Base-by-base conservation (phyloP, 2,113 vertebrate genomes). In the Xenus cinereus region DNA sequence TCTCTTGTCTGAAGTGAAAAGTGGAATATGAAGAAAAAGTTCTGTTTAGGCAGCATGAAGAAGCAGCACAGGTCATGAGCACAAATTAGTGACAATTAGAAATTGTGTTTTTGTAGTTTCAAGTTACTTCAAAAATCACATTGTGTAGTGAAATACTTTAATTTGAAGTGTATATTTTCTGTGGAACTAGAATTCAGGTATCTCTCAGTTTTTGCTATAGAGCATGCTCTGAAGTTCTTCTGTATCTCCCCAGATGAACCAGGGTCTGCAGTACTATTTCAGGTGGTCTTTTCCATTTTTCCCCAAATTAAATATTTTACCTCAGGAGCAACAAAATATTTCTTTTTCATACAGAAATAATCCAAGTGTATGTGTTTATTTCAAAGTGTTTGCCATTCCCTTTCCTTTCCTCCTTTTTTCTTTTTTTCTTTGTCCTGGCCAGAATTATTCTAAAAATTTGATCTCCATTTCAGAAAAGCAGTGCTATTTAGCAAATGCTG, bases 361-460 rank as follows among this genome's bases (percentile, higher is more conserved):
- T 20, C 33, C 15, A 84, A 73, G 8, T 3, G 12, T 64, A 56
- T 86, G 20, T 37, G 6, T 43, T 78, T 90, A 23, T 81, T 93
- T 84, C 32, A n/a, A 43, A 32, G 18, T 39, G 21, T 37, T 57
- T 72, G 9, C 1, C 17, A 12, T 64, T 48, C 11, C 7, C 4
- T 3, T 30, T 9, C 19, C 11, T 21, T 32, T 27, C 24, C 14
- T 23, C 15, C 17, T 3, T 6, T 30, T 4, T 23, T 33, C 24
- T 14, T 32, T 71, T 57, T 51, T 22, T 16, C 46, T 20, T 14
- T 7, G 0, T 3, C 6, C 10, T 7, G 4, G 4, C 4, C 22
- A 76, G 30, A 32, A 27, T 10, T 50, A 11, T 56, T 82, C 14
- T 43, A 35, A 73, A 16, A 73, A 90, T 68, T 28, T 72, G 4